A percentile compares a stretch with the other conserved stretches of the same genome.
These are phyloP conservation scores for Cinclus mexicanus DNA, from an alignment of 2,113 vertebrate species.

Conservation along the genomic window DNA sequence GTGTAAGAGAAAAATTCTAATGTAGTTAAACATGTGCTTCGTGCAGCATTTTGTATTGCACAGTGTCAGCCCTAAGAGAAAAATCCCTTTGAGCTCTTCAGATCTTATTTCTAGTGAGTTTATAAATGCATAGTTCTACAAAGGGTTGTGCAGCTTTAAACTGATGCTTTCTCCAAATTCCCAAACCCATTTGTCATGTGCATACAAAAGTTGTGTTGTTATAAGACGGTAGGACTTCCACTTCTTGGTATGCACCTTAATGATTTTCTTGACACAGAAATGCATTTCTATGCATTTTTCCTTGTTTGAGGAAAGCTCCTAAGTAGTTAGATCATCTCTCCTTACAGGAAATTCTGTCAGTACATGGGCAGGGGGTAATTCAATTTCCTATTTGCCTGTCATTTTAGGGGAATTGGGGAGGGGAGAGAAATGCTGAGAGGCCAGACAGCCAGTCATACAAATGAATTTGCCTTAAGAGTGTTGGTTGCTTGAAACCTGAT, in stretches of 20 bases:
- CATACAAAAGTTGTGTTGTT: conserved; percentile 12
- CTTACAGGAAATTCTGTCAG: neutral
- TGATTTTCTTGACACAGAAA: conserved; percentile 2
- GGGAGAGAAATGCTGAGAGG: neutral
- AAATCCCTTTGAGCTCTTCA: conserved; percentile 22
- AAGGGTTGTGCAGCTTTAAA: conserved; percentile 57
- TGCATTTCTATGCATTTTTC: neutral
- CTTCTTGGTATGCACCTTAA: conserved; percentile 5
- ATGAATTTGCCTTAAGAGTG: conserved; percentile 57
- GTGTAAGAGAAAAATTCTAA: neutral
- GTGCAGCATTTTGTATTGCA: conserved; percentile 34
- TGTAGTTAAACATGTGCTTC: conserved; percentile 25
- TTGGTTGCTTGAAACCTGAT: conserved; percentile 40
- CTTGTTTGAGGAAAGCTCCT: neutral
- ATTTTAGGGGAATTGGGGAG: neutral
- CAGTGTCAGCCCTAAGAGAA: conserved; percentile 15
- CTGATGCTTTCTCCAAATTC: conserved; percentile 12
- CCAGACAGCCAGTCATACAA: conserved; percentile 9
- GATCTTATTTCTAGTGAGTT: neutral
- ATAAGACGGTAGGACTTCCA: neutral
- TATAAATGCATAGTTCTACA: neutral
- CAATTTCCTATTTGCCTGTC: neutral
- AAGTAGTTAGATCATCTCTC: neutral
- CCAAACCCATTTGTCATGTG: conserved; percentile 1
- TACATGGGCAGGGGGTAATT: neutral